Evolutionary conservation across 1,140 invertebrate species (phyloP), one percentile per base, ranked within the genome.

Genomic region (Tetramorium simillimum): DNA sequence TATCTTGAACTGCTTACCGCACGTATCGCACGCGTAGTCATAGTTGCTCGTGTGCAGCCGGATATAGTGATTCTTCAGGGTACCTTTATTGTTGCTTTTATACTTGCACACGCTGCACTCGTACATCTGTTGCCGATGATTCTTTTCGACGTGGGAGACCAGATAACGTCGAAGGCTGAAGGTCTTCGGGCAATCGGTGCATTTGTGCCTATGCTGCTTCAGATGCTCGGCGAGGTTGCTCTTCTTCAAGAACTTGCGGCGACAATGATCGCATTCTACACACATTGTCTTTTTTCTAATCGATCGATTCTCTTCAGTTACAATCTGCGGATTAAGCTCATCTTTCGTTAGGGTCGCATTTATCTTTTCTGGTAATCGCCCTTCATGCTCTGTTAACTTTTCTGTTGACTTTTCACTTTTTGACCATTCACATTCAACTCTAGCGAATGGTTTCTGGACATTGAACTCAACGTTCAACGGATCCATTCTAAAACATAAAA

Each of bases 41-140:
- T 90, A 92, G n/a, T 51, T 90, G 56, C 53, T 91, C 28, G 93
- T 92, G 82, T 94, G 93, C 70, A 93, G 37, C 0, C 91, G 62
- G 18, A 93, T 92, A 21, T 96, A 95, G 89, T 97, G 96, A 24
- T 96, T 96, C 67, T 96, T 95, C 3, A 97, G 91, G 49, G 96
- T 96, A 10, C 90, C 88, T 16, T 92, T 92, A 65, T 92, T 92
- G 46, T 95, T 95, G 56, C 95, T 96, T 89, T 96, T 95, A 88
- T 95, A 95, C 10, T 92, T 88, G 88, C 92, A 93, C 12, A 92
- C 89, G 56, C 86, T 91, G 76, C 92, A 93, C 21, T 91, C 78
- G 78, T 90, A 90, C 16, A 89, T 58, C 9, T 90, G 91, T 0
- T 75, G 84, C 0, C 76, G 67, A 56, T 92, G 93, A 33, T 84